phyloP scores from a whole-genome alignment of 2,797 vertebrate genomes.

The Scolopax bukidnonensis region DNA sequence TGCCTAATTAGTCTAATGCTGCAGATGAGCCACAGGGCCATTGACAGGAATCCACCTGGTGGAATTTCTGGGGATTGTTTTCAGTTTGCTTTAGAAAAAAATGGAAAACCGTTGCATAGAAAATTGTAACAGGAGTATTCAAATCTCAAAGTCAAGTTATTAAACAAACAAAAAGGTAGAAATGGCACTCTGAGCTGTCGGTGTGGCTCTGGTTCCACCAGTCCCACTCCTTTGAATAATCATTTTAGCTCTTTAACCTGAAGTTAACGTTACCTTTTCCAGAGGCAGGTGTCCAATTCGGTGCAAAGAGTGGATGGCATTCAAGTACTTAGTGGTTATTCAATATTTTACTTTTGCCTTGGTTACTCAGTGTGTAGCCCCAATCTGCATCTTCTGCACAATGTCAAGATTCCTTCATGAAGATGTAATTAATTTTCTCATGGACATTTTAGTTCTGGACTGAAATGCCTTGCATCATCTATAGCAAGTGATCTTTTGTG shows the following conservation, averaged over 20 bases:
- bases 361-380: not conserved
- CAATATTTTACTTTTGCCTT: not conserved
- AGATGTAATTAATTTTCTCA: not conserved
- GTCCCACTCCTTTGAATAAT: not conserved
- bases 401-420: not conserved
- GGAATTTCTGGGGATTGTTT: not conserved
- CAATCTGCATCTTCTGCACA: not conserved
- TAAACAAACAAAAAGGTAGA: not conserved
- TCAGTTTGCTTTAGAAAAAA: not conserved
- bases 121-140: not conserved
- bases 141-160: not conserved
- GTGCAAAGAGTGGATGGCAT: not conserved
- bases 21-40: not conserved
- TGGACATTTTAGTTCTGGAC: not conserved
- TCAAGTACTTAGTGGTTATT: not conserved
- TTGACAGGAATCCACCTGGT: not conserved
- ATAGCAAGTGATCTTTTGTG: not conserved
- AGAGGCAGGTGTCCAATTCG: not conserved
- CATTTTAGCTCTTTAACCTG: not conserved
- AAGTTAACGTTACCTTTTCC: not conserved
- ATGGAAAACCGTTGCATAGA: not conserved
- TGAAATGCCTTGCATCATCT: not conserved
- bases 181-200: not conserved
- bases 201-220: not conserved
- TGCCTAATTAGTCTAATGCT: not conserved